Evolutionary conservation across 2,888 invertebrate species (phyloP).

Genomic region (Noctua fimbriata): DNA sequence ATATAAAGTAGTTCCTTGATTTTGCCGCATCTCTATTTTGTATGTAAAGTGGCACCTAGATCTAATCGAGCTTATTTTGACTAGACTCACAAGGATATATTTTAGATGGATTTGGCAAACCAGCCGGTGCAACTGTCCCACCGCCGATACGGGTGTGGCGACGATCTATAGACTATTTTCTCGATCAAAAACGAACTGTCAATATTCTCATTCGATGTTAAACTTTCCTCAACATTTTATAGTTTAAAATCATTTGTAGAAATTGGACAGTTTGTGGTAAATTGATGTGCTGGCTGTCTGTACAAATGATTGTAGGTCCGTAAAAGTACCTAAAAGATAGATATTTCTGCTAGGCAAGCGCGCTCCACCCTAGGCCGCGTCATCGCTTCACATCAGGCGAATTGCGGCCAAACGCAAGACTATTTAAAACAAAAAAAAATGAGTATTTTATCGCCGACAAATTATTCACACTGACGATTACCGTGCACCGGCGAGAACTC

Average conservation of each 20-base stretch:
- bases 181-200: not conserved
- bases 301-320: not conserved
- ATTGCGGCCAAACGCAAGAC: not conserved
- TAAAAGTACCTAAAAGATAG: not conserved
- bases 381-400: not conserved
- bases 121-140: not conserved
- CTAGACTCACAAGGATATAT: not conserved
- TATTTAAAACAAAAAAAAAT: not conserved
- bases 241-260: too few relatives aligned
- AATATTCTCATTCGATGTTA: too few relatives aligned
- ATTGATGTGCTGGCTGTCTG: too few relatives aligned
- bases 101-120: constrained; percentile 16
- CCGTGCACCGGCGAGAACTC: not conserved
- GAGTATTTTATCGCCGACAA: not conserved
- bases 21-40: constrained; percentile 43
- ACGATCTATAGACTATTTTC: not conserved
- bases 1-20: constrained; percentile 30
- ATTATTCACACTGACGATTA: not conserved
- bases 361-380: not conserved
- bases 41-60: constrained; percentile 40
- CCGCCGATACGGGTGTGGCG: not conserved
- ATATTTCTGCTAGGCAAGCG: not conserved
- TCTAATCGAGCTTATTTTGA: constrained; percentile 37
- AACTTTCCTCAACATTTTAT: too few relatives aligned
- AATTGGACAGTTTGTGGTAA: too few relatives aligned